These are phyloP conservation scores for Ophioninae sp. DNA, from an alignment of 2,888 invertebrate genomes.

Conservation along the genomic window DNA sequence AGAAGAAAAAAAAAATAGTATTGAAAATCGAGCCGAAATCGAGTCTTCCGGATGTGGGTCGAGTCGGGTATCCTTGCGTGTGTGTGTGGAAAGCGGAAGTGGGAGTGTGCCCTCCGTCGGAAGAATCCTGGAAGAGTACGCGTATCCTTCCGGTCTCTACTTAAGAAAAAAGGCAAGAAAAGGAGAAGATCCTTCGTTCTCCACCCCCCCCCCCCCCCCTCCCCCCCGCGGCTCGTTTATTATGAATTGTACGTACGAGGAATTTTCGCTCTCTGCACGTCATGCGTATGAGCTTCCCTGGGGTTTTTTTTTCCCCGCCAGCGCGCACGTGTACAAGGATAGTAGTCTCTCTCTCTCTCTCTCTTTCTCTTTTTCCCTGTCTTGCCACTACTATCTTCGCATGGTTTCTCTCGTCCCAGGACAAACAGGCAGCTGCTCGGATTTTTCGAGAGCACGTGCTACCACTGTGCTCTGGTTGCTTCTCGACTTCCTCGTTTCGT, in stretches of 20 bases:
- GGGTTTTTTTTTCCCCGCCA: conserved; percentile 9
- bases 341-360: neutral
- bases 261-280: too few relatives aligned
- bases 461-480: conserved; percentile 46
- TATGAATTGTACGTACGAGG: too few relatives aligned
- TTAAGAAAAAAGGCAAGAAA: too few relatives aligned
- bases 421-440: conserved; percentile 47
- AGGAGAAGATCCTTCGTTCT: conserved; percentile 18
- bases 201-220: too few relatives aligned
- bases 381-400: neutral
- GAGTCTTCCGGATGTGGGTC: too few relatives aligned
- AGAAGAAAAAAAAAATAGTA: too few relatives aligned
- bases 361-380: conserved; percentile 1
- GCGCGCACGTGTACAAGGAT: neutral
- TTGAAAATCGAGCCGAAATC: too few relatives aligned
- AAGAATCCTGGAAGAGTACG: conserved; percentile 14
- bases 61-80: neutral
- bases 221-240: too few relatives aligned
- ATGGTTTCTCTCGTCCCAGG: conserved; percentile 35
- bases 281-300: neutral
- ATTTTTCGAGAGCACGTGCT: conserved; percentile 49
- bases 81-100: conserved; percentile 12
- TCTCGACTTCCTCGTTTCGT: conserved; percentile 36
- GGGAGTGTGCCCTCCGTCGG: conserved; percentile 13
- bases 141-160: conserved; percentile 25